A percentile compares a stretch with the other conserved stretches of the same genome.
phyloP scores from a whole-genome alignment of 2,888 invertebrate species.

The Cataglyphis albicans region DNA sequence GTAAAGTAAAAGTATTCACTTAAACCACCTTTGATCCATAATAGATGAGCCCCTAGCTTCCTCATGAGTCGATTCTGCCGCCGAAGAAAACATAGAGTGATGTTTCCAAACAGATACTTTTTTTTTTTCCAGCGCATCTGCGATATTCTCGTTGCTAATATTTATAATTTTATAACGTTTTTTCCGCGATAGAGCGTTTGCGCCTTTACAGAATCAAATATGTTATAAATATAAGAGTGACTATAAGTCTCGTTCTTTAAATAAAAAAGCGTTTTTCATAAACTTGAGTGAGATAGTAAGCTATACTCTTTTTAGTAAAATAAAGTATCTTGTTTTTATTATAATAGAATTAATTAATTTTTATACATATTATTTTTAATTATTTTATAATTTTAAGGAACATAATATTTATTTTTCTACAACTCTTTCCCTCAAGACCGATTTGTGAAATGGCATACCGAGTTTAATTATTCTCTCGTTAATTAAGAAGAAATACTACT shows the following conservation, averaged over 20 bases:
- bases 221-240: not conserved
- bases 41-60: constrained; percentile 26
- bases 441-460: not conserved
- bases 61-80: not conserved
- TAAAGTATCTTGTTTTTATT: not conserved
- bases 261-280: not conserved
- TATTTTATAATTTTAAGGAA: constrained; percentile 2
- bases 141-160: not conserved
- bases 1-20: not conserved
- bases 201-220: not conserved
- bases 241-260: not conserved
- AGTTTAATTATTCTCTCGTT: constrained; percentile 25
- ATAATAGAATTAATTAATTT: not conserved
- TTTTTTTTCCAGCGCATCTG: constrained; percentile 8
- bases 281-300: not conserved
- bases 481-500: constrained; percentile 13
- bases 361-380: not conserved
- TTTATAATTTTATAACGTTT: constrained; percentile 5
- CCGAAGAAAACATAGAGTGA: not conserved
- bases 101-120: not conserved
- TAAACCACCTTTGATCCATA: constrained; percentile 21
- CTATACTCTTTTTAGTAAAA: not conserved
- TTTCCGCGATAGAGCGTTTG: not conserved
- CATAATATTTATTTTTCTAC: not conserved
- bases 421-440: not conserved